Evolutionary conservation across 2,113 vertebrate genomes (phyloP).

Genomic region (Oreochromis niloticus): DNA sequence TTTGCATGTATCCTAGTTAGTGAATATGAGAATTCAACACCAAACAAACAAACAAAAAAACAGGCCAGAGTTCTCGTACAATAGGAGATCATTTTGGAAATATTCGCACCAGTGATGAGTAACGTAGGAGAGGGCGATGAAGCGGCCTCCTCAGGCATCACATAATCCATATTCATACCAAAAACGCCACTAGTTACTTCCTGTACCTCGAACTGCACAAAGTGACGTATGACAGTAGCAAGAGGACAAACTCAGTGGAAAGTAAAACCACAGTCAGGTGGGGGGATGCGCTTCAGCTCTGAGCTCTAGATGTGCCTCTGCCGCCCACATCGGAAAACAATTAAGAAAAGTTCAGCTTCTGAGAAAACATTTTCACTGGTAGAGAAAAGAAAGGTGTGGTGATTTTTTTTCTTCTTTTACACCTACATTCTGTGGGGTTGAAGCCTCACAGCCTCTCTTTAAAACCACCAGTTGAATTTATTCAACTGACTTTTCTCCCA

Average conservation of each 20-base stretch:
- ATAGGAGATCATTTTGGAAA: background rate
- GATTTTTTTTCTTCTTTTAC: background rate
- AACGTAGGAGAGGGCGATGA: background rate
- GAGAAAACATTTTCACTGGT: constrained; percentile 30
- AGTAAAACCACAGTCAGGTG: constrained; percentile 51
- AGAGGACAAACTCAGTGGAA: constrained; percentile 42
- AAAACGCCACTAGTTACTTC: background rate
- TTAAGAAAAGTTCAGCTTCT: constrained; percentile 47
- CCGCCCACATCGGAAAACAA: constrained; percentile 60
- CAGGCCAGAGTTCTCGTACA: background rate
- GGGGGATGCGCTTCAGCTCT: background rate
- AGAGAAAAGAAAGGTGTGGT: background rate
- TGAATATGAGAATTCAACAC: background rate
- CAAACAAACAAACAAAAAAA: background rate
- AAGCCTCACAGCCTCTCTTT: background rate
- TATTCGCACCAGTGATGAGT: background rate
- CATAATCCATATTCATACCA: background rate
- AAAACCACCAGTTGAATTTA: background rate
- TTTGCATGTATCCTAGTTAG: background rate
- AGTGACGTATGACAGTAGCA: background rate
- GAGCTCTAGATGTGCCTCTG: constrained; percentile 2
- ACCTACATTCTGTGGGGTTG: background rate
- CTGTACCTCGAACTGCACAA: background rate
- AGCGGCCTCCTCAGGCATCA: background rate
- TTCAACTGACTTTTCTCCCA: background rate